Conservation (phyloP, 2,888 invertebrate species). For the Desoria tigrina region DNA sequence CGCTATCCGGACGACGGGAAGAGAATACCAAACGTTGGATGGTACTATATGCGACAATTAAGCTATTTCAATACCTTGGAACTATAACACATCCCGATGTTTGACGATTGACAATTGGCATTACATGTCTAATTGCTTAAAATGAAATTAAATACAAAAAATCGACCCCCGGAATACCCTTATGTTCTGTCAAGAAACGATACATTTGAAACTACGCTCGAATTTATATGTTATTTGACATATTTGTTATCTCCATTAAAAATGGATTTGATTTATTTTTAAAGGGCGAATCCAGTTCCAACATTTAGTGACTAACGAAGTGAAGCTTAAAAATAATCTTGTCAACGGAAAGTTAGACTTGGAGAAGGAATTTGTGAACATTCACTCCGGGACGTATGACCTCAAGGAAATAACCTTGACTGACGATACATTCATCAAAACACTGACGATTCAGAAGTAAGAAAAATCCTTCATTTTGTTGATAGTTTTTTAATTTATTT, state of each 20-base stretch:
- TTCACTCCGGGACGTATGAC: slow-evolving; percentile 18
- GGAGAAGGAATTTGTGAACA: slow-evolving; percentile 21
- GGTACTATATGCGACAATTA: neutral
- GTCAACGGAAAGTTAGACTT: slow-evolving; percentile 25
- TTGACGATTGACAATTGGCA: no score
- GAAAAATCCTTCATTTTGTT: neutral
- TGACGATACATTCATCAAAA: slow-evolving; percentile 9
- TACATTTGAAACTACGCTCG: no score
- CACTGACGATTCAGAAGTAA: slow-evolving; percentile 21
- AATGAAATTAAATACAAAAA: no score
- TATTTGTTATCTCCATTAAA: no score
- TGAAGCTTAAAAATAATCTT: neutral
- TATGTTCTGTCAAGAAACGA: no score
- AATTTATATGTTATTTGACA: no score
- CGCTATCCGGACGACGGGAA: slow-evolving; percentile 23
- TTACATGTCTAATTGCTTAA: no score
- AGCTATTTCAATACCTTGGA: no score
- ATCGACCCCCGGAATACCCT: no score
- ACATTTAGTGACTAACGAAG: neutral
- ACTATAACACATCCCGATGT: no score
- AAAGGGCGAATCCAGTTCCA: neutral
- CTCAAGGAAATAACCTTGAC: slow-evolving; percentile 20
- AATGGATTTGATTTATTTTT: no score
- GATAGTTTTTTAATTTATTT: neutral
- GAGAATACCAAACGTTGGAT: slow-evolving; percentile 16